phyloP scores from a whole-genome alignment of 1,140 invertebrate genomes.

The Drosophila sulfurigaster region DNA sequence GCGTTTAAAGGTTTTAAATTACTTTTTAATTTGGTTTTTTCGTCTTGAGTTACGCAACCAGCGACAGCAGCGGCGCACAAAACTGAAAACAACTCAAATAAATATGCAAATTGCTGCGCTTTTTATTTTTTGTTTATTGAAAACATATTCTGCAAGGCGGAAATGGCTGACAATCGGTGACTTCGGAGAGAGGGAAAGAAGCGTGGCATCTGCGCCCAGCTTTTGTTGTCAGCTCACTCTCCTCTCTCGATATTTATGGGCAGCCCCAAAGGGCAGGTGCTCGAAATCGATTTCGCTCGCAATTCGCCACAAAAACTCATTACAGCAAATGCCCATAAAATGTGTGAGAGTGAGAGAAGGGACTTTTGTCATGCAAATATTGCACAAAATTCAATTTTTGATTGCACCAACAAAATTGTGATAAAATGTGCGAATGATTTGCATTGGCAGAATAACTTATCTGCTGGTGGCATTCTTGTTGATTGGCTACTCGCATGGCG shows the following conservation, averaged over 20 bases:
- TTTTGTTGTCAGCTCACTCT: conserved; percentile 26
- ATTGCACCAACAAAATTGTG: background rate
- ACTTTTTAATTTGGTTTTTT: conserved; percentile 83
- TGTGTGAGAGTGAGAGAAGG: too few species aligned
- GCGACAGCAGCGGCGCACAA: conserved; percentile 36
- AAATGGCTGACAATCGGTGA: conserved; percentile 37
- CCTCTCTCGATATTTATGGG: conserved; percentile 21
- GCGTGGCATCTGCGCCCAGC: conserved; percentile 20
- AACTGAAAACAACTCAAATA: conserved; percentile 67
- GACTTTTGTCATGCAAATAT: background rate
- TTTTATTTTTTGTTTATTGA: conserved; percentile 59
- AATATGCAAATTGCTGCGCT: conserved; percentile 74
- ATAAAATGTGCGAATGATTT: background rate
- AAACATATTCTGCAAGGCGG: conserved; percentile 51
- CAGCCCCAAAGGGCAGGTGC: background rate
- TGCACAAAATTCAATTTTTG: background rate
- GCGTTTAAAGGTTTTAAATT: conserved; percentile 81
- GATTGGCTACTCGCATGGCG: conserved; percentile 43
- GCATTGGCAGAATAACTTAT: background rate
- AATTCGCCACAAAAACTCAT: conserved; percentile 17
- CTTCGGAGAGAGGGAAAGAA: background rate
- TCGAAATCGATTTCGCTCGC: conserved; percentile 18
- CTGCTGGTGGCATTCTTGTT: conserved; percentile 34
- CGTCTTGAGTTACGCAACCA: conserved; percentile 74
- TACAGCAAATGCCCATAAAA: background rate